Evolutionary conservation across 2,797 vertebrate species (phyloP), one percentile per base, ranked within the genome.

Genomic region (Forpus xanthops): DNA sequence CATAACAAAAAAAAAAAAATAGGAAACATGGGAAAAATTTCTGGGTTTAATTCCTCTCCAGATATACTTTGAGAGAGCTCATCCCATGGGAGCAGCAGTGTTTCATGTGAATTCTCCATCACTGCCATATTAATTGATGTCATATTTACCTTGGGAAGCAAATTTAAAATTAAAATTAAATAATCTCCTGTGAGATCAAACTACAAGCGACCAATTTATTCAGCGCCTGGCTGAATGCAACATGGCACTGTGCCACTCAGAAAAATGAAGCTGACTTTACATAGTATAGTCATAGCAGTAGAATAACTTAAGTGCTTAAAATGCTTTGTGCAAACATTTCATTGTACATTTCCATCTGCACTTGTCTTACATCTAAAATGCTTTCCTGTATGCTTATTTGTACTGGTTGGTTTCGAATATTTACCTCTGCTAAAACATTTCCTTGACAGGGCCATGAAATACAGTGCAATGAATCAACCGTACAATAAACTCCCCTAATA

Each of bases 161-260:
- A 94, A 92, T 1, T 91, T 83, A 90, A 95, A 94, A 95, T 92
- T 73, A 79, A 87, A 95, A 95, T 83, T 56, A 92, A 95, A 87
- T 92, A 83, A 89, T 85, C 70, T 67, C 24, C 60, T 37, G 16
- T 72, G 49, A 87, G 62, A 91, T 91, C 82, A 79, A 94, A 79
- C 89, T 90, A 67, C 60, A 61, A 85, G 64, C 37, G 84, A 70
- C 41, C 64, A 68, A 92, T 95, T 79, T 85, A 79, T 85, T 90
- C 71, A 39, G 27, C 45, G 55, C 70, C 85, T 91, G 73, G 37
- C 73, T 86, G 62, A 84, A 58, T 60, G 56, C 45, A 92, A 23
- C 30, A 60, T 70, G 73, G 93, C 73, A 89, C 62, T 60, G 33
- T 81, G 82, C 83, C 89, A 82, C 52, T 75, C 45, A 64, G 89